phyloP scores from a whole-genome alignment of 2,113 vertebrate genomes.

The Vidua chalybeata region DNA sequence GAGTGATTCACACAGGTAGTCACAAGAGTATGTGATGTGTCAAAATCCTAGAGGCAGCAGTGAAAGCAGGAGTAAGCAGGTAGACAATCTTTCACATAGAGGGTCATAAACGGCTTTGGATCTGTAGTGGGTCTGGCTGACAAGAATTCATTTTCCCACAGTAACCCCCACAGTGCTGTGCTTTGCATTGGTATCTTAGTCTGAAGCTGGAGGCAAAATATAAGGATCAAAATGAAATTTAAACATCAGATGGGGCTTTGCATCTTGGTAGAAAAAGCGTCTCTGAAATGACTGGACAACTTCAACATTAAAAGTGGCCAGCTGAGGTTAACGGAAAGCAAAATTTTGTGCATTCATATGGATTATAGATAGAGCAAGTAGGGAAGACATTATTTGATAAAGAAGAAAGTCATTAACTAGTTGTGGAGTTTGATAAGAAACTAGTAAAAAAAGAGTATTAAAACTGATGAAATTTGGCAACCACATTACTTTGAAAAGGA shows the following conservation, averaged over 20 bases:
- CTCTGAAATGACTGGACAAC: neutral
- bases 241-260: neutral
- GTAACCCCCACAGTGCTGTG: neutral
- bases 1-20: neutral
- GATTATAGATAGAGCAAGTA: neutral
- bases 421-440: neutral
- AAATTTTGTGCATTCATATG: neutral
- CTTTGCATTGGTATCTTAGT: neutral
- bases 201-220: neutral
- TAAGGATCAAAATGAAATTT: neutral
- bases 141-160: neutral
- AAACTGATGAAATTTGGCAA: neutral
- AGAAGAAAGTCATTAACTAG: neutral
- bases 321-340: neutral
- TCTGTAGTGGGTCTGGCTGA: neutral
- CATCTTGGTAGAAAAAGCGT: neutral
- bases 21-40: neutral
- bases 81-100: neutral
- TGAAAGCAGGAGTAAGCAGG: neutral
- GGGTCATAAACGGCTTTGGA: neutral
- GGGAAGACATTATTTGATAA: neutral
- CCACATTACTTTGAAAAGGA: neutral
- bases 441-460: neutral
- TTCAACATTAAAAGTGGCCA: neutral
- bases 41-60: neutral